Percentiles rank a stretch among this genome's conserved stretches.
Conservation (phyloP, 2,797 vertebrate genomes). For the Sorex maritimensis region DNA sequence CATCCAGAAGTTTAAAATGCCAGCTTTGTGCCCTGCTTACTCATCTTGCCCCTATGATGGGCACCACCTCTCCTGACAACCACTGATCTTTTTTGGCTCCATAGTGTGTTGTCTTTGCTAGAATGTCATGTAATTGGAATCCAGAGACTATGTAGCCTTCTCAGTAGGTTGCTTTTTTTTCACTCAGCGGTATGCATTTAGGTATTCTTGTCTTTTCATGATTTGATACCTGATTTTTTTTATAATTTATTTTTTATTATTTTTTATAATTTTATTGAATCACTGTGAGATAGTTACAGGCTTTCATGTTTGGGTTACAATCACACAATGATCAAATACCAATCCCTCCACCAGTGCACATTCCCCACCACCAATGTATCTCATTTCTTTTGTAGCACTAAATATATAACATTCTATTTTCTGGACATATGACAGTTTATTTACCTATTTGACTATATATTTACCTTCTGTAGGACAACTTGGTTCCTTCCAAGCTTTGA, state of each 20-base stretch:
- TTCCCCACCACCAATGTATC: no score
- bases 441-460: not conserved
- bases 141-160: not conserved
- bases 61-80: not conserved
- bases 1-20: not conserved
- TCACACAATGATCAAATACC: no score
- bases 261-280: no score
- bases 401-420: not conserved
- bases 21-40: not conserved
- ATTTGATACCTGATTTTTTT: conserved; percentile 7
- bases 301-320: no score
- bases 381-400: not conserved
- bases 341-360: no score
- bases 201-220: not conserved
- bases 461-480: not conserved
- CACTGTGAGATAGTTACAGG: no score
- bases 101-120: conserved; percentile 5
- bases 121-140: not conserved
- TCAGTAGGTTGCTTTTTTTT: not conserved
- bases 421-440: not conserved
- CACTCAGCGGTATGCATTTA: not conserved
- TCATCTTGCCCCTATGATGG: not conserved
- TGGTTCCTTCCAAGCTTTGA: conserved; percentile 2
- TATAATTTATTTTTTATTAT: no score
- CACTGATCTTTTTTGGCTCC: conserved; percentile 6